Percentiles rank a stretch among this genome's conserved stretches.
Conservation (phyloP, 2,797 vertebrate species). For the Rhinoraja longicauda region DNA sequence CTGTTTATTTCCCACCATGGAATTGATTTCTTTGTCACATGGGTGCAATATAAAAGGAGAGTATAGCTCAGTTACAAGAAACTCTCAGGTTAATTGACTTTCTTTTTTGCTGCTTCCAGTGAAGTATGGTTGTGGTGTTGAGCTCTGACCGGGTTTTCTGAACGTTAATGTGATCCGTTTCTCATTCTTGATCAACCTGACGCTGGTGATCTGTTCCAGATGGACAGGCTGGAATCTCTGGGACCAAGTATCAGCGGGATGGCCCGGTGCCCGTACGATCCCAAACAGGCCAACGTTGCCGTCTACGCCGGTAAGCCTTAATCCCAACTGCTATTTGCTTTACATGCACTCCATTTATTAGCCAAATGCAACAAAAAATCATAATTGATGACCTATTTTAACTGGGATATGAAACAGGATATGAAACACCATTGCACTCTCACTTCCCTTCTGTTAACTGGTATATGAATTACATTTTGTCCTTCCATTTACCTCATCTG, state of each 20-base stretch:
- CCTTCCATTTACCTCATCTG: neutral
- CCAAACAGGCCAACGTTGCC: slow-evolving; percentile 88
- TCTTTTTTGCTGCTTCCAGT: slow-evolving; percentile 1
- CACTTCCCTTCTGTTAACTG: neutral
- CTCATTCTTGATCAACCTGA: neutral
- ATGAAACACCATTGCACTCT: neutral
- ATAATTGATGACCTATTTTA: neutral
- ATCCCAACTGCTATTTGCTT: neutral
- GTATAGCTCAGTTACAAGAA: slow-evolving; percentile 13
- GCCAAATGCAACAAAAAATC: neutral
- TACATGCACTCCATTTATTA: neutral
- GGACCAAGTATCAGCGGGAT: slow-evolving; percentile 87
- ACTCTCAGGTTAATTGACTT: slow-evolving; percentile 13
- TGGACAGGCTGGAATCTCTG: slow-evolving; percentile 78
- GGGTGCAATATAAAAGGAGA: neutral
- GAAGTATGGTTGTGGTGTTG: neutral
- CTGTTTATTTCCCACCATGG: neutral
- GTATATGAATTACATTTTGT: neutral
- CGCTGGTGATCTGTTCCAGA: slow-evolving; percentile 53
- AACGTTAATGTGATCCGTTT: neutral
- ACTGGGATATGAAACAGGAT: neutral
- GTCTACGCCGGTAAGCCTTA: slow-evolving; percentile 76
- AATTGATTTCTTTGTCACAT: slow-evolving; percentile 23
- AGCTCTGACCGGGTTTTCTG: neutral
- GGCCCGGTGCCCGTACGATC: slow-evolving; percentile 90